These are phyloP conservation scores for Megalops atlanticus DNA, from an alignment of 2,113 vertebrate species.

Conservation along the genomic window DNA sequence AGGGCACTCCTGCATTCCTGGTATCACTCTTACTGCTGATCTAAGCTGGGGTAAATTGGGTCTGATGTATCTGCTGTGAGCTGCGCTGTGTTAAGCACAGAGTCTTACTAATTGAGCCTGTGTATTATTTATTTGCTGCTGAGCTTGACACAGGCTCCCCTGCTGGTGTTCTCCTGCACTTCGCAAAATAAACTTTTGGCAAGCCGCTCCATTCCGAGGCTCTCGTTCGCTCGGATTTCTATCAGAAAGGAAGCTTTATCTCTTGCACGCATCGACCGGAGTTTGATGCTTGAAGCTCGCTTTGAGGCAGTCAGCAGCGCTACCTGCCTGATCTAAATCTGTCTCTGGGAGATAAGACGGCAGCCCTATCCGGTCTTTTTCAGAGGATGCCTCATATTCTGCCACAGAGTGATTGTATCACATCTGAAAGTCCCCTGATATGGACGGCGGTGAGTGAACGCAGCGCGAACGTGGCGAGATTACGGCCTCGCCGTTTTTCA, in stretches of 20 bases:
- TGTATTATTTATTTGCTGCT: background rate
- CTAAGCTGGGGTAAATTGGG: background rate
- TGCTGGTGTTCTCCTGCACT: background rate
- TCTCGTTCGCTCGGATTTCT: background rate
- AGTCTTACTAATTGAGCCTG: background rate
- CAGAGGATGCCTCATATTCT: background rate
- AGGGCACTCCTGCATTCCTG: too few species aligned
- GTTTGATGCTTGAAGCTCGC: background rate
- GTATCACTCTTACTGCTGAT: background rate
- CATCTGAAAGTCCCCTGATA: background rate
- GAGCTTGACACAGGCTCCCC: background rate
- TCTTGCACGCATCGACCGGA: background rate
- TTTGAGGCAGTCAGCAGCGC: background rate
- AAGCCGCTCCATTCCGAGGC: too few species aligned
- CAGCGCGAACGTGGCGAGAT: background rate
- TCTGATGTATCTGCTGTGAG: background rate
- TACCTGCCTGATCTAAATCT: background rate
- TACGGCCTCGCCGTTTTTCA: slow-evolving; percentile 3
- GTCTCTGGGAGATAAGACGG: background rate
- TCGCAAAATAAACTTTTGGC: too few species aligned
- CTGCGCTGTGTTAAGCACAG: background rate
- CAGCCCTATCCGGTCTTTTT: background rate
- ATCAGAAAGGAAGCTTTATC: background rate
- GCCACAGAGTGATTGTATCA: background rate
- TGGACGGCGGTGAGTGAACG: background rate